phyloP scores from a whole-genome alignment of 2,888 invertebrate species.

The Nipponacmea schrenckii region DNA sequence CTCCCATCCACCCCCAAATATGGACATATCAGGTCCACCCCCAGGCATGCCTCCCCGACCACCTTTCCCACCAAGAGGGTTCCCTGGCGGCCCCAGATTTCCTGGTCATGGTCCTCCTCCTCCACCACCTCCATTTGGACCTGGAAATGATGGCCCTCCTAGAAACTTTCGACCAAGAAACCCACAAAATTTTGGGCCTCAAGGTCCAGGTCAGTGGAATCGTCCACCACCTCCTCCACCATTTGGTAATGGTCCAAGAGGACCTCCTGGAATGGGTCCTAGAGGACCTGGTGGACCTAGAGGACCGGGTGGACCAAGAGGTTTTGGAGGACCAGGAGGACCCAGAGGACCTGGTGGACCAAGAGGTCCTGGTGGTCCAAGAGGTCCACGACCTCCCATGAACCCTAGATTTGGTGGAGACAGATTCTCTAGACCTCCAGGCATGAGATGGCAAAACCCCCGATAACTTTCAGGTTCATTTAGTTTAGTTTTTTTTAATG shows the following conservation, averaged over 20 bases:
- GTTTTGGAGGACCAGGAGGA: constrained; percentile 24
- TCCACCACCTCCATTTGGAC: constrained; percentile 23
- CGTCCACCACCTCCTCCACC: constrained; percentile 22
- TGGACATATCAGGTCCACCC: constrained; percentile 6
- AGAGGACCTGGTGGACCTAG: constrained; percentile 21
- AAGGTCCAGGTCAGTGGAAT: constrained; percentile 21
- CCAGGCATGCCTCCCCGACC: constrained; percentile 26
- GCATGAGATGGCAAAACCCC: constrained; percentile 28
- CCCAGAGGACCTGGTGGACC: constrained; percentile 18
- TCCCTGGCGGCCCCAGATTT: constrained; percentile 9
- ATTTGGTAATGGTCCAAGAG: constrained; percentile 30
- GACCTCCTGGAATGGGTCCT: constrained; percentile 9
- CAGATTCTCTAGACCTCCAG: constrained; percentile 27
- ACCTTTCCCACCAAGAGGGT: constrained; percentile 21
- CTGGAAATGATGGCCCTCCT: constrained; percentile 21
- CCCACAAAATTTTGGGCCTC: constrained; percentile 25
- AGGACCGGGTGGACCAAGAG: constrained; percentile 13
- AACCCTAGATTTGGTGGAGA: constrained; percentile 24
- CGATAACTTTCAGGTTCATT: neutral
- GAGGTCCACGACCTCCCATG: constrained; percentile 21
- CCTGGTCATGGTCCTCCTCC: constrained; percentile 15
- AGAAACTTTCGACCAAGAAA: constrained; percentile 28
- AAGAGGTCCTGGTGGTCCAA: constrained; percentile 17
- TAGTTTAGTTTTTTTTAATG: too few relatives aligned
- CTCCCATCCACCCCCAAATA: constrained; percentile 18